A percentile compares a stretch with the other conserved stretches of the same genome.
phyloP scores from a whole-genome alignment of 2,113 vertebrate species.

The Rhombomys opimus region DNA sequence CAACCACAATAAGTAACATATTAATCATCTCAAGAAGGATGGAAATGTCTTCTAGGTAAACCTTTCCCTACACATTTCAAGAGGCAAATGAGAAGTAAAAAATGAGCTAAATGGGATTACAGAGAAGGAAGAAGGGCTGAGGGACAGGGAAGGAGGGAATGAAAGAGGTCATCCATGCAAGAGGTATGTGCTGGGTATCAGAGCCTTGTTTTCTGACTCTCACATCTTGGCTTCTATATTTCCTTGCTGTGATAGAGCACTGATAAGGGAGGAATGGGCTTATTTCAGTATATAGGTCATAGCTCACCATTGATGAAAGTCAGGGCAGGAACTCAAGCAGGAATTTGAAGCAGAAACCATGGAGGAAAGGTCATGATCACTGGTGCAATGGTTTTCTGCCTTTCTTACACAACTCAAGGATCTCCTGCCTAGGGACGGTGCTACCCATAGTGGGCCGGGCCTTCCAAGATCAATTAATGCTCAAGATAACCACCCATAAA shows the following conservation, averaged over 20 bases:
- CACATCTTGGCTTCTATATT: background rate
- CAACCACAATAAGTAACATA: background rate
- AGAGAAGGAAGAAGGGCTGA: background rate
- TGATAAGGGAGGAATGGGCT: background rate
- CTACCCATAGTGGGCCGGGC: background rate
- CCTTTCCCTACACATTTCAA: background rate
- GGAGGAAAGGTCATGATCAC: background rate
- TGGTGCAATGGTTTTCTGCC: background rate
- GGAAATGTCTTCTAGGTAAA: background rate
- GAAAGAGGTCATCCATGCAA: background rate
- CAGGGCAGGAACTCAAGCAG: background rate
- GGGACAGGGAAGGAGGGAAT: background rate
- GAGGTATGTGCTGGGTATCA: background rate
- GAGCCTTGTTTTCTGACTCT: background rate
- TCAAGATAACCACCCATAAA: too few relatives aligned
- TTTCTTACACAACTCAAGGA: background rate
- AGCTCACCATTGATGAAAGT: background rate
- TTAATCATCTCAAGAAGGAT: background rate
- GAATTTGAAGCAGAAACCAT: background rate
- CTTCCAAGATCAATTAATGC: background rate
- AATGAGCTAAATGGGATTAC: background rate
- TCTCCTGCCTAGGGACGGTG: too few relatives aligned
- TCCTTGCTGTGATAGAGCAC: background rate
- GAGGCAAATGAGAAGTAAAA: background rate
- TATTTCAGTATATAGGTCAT: background rate